These are phyloP conservation scores for Pseudolaguvia tuberculata DNA, from an alignment of 2,113 vertebrate genomes.

Conservation along the genomic window DNA sequence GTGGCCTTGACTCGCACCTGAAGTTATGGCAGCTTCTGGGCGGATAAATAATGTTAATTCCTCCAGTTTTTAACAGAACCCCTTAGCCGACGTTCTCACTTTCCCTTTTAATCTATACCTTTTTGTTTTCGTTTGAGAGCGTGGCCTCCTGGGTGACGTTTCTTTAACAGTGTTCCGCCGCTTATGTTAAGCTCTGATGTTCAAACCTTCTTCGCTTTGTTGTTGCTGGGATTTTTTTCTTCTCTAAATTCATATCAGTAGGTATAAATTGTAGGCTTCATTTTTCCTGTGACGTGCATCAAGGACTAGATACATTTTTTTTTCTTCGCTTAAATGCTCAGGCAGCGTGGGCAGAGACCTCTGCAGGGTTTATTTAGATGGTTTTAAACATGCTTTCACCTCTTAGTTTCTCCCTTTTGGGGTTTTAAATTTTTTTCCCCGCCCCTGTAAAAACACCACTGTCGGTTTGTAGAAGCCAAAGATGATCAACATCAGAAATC, in stretches of 20 bases:
- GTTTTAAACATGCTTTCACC: not conserved
- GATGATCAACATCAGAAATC: conserved; percentile 20
- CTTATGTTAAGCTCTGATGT: conserved; percentile 65
- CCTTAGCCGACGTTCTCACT: too few species aligned
- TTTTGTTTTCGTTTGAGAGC: conserved; percentile 27
- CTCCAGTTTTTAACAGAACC: conserved; percentile 48
- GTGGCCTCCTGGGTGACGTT: conserved; percentile 47
- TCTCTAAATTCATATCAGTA: too few species aligned
- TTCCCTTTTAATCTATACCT: not conserved
- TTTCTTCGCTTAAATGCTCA: too few species aligned
- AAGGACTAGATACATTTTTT: too few species aligned
- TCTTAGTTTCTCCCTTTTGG: not conserved
- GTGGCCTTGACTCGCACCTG: conserved; percentile 46
- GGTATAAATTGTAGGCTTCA: conserved; percentile 42
- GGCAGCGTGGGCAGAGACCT: too few species aligned
- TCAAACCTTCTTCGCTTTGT: conserved; percentile 59
- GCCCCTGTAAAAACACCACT: conserved; percentile 10
- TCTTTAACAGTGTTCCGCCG: conserved; percentile 62
- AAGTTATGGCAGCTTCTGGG: conserved; percentile 30
- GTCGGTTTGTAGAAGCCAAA: conserved; percentile 46
- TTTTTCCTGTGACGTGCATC: conserved; percentile 22
- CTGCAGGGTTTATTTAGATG: conserved; percentile 3
- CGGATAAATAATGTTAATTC: conserved; percentile 40
- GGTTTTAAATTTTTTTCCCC: not conserved
- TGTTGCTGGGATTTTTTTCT: conserved; percentile 44